Evolutionary conservation across 2,113 vertebrate genomes (phyloP).

Genomic region (Campylorhamphus procurvoides): DNA sequence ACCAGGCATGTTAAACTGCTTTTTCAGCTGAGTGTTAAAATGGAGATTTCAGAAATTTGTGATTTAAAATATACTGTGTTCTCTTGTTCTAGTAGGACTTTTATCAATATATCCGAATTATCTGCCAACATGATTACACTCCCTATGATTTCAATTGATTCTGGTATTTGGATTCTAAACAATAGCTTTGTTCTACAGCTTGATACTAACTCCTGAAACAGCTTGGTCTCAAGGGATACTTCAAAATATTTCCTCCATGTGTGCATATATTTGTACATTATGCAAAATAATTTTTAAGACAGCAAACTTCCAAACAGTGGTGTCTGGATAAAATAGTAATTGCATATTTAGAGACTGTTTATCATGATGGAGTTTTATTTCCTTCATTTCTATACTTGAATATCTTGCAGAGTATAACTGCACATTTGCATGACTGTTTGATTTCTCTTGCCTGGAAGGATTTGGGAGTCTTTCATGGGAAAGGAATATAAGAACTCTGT

Average conservation of each 20-base stretch:
- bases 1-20: not conserved
- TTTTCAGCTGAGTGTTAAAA: not conserved
- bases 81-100: not conserved
- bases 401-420: not conserved
- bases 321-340: not conserved
- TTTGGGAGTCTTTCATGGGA: not conserved
- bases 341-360: not conserved
- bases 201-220: not conserved
- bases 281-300: not conserved
- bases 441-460: not conserved
- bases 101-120: not conserved
- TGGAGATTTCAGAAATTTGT: not conserved
- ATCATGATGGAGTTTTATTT: not conserved
- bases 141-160: not conserved
- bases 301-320: not conserved
- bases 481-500: not conserved
- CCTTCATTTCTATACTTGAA: not conserved
- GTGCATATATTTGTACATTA: not conserved
- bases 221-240: not conserved
- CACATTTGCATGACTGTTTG: not conserved
- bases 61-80: not conserved
- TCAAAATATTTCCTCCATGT: not conserved
- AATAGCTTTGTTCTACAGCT: not conserved
- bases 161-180: not conserved
- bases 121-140: not conserved